Conservation (phyloP, 1,140 invertebrate genomes). For the Pollicipes pollicipes region DNA sequence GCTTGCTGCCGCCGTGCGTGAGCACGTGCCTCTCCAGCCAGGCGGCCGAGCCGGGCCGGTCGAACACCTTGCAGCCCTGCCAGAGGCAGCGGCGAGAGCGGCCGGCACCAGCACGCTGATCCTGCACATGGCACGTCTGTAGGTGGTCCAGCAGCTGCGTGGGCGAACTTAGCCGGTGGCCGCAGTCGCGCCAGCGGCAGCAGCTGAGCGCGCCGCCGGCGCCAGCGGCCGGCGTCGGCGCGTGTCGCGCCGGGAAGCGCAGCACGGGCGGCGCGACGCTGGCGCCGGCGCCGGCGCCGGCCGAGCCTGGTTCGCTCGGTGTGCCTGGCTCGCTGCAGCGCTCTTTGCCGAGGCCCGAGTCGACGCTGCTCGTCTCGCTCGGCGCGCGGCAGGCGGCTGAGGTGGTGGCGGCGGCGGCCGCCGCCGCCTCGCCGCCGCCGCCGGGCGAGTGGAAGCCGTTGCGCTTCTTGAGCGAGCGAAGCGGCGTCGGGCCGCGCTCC, state of each 20-base stretch:
- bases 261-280: background rate
- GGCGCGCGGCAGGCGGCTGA: background rate
- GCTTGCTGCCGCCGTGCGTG: constrained; percentile 71
- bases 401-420: too few species aligned
- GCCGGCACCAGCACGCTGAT: constrained; percentile 54
- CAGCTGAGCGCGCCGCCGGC: background rate
- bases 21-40: constrained; percentile 87
- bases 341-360: background rate
- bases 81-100: constrained; percentile 61
- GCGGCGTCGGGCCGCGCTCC: background rate
- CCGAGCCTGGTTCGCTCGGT: background rate
- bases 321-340: background rate
- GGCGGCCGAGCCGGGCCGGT: constrained; percentile 65
- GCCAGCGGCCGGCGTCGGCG: too few species aligned
- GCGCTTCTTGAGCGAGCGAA: background rate
- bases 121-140: constrained; percentile 60
- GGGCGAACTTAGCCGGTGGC: background rate
- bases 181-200: background rate
- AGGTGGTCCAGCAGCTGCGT: constrained; percentile 15
- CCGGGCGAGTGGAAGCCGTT: background rate
- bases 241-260: background rate
- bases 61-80: constrained; percentile 87
- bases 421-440: too few species aligned
- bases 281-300: too few species aligned
- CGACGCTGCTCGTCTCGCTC: background rate